phyloP scores from a whole-genome alignment of 1,140 invertebrate genomes.

The Eumeta japonica region DNA sequence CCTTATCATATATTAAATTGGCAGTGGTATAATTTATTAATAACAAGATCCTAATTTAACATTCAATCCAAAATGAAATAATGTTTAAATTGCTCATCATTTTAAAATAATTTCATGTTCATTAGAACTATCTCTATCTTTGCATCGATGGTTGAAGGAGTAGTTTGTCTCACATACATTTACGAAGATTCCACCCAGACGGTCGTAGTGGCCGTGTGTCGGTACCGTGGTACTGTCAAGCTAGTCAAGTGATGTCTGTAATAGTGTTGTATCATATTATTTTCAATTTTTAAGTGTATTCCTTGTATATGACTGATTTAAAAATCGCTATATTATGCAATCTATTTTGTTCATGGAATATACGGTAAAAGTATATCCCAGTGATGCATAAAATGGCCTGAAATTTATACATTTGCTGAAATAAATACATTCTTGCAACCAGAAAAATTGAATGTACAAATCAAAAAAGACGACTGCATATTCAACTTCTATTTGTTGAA shows the following conservation, averaged over 20 bases:
- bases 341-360: slow-evolving; percentile 4
- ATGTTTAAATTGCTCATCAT: too few species aligned
- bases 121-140: slow-evolving; percentile 20
- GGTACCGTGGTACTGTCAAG: slow-evolving; percentile 53
- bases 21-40: too few species aligned
- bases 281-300: slow-evolving; percentile 27
- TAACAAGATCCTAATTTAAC: too few species aligned
- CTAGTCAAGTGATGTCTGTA: slow-evolving; percentile 48
- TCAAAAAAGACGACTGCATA: too few species aligned
- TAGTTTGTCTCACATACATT: slow-evolving; percentile 21
- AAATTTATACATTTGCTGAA: too few species aligned
- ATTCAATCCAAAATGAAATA: too few species aligned
- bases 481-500: too few species aligned
- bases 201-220: slow-evolving; percentile 35
- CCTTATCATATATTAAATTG: too few species aligned
- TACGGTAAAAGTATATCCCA: slow-evolving; percentile 3
- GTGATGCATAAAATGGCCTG: too few species aligned
- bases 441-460: too few species aligned
- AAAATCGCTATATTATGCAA: slow-evolving; percentile 3
- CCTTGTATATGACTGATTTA: neutral
- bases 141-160: slow-evolving; percentile 22
- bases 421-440: too few species aligned
- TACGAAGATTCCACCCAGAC: slow-evolving; percentile 27
- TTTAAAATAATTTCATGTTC: too few species aligned
- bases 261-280: slow-evolving; percentile 46